Evolutionary conservation across 2,113 vertebrate species (phyloP), one percentile per base, ranked within the genome.

Genomic region (Rutilus rutilus): DNA sequence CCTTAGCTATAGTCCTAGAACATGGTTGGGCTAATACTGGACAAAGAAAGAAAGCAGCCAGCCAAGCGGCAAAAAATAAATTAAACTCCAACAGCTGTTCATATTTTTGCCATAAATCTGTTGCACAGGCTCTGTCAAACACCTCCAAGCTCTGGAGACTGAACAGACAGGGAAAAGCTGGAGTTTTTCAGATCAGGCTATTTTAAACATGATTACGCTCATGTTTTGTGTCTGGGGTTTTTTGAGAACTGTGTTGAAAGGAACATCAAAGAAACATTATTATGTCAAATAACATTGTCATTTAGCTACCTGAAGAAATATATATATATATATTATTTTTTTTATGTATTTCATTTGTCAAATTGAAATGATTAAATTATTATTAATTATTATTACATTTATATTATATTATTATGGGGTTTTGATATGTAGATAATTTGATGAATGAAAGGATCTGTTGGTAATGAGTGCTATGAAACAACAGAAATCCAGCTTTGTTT

Each of bases 51-150:
- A 84, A 89, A 76, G 8, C 76, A 89, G 33, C 33, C 87, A 80
- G 54, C 45, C 85, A 77, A 83, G 45, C 50, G 39, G 77, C 83
- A 88, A 83, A 78, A 88, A 85, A 60, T 45, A 86, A 80, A 71
- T 82, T 54, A 85, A 85, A 67, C 85, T 82, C 65, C 50, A 83
- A 47, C 54, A 88, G 85, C 80, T 86, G 75, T 88, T 87, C 79
- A 69, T 54, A 62, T 89, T 74, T 83, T 54, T 82, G 82, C 73
- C 65, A 86, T 82, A 82, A 82, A 86, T 89, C 76, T 87, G 50
- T 83, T 78, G 42, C 77, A 74, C 84, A 74, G 74, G 36, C 36
- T 57, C 59, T 83, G 79, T 80, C 36, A 78, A 85, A 71, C 82
- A 80, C 67, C 73, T 62, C 47, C 50, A 30, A 88, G 54, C n/a